phyloP scores from a whole-genome alignment of 2,797 vertebrate genomes.

The Peromyscus eremicus region DNA sequence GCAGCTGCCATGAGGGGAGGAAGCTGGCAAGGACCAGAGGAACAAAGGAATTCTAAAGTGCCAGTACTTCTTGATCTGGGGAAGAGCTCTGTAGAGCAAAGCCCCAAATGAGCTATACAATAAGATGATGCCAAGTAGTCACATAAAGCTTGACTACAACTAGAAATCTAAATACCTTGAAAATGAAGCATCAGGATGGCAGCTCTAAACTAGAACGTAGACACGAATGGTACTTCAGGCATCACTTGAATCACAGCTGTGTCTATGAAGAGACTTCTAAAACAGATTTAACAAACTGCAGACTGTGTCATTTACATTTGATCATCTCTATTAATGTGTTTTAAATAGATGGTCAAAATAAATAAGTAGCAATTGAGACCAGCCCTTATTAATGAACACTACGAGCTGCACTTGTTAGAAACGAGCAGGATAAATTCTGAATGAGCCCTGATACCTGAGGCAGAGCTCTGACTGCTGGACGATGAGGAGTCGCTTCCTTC shows the following conservation, averaged over 20 bases:
- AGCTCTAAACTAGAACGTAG: background rate
- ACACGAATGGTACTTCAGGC: slow-evolving; percentile 16
- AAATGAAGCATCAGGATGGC: background rate
- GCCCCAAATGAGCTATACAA: background rate
- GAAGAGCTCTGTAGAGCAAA: background rate
- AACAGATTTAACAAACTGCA: background rate
- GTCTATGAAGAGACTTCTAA: slow-evolving; percentile 24
- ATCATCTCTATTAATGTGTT: slow-evolving; percentile 18
- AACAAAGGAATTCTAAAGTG: background rate
- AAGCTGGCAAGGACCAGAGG: background rate
- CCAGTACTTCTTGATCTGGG: background rate
- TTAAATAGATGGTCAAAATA: slow-evolving; percentile 52
- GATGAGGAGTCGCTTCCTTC: slow-evolving; percentile 88
- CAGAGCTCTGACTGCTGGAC: slow-evolving; percentile 85
- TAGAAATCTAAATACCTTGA: background rate
- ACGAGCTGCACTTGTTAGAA: background rate
- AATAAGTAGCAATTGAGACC: background rate
- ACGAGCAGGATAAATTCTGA: background rate
- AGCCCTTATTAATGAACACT: slow-evolving; percentile 22
- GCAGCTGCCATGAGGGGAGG: background rate
- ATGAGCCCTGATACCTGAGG: slow-evolving; percentile 85
- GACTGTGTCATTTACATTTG: background rate
- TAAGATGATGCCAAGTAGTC: background rate
- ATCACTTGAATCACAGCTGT: background rate
- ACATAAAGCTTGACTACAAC: background rate